phyloP scores from a whole-genome alignment of 2,113 vertebrate species.

The Zosterops hypoxanthus region DNA sequence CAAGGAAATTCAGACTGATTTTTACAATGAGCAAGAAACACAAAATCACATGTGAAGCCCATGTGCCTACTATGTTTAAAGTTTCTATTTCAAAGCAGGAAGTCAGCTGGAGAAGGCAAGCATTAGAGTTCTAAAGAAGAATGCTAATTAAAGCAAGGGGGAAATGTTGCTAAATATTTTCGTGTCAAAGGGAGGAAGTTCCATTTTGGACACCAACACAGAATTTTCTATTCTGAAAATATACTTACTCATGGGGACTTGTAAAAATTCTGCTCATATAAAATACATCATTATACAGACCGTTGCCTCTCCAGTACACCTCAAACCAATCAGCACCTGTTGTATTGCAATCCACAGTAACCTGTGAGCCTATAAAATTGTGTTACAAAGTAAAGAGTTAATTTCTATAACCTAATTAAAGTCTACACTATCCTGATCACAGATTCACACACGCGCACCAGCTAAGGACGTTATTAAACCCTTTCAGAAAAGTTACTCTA shows the following conservation, averaged over 20 bases:
- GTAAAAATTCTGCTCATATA: conserved; percentile 42
- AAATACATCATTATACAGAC: conserved; percentile 22
- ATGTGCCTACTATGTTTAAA: background rate
- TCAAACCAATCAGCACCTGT: conserved; percentile 53
- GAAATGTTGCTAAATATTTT: background rate
- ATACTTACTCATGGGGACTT: conserved; percentile 52
- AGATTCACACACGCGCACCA: background rate
- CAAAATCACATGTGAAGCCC: background rate
- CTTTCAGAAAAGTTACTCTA: background rate
- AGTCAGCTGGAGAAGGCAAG: background rate
- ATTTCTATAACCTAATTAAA: background rate
- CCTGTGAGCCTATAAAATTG: conserved; percentile 75
- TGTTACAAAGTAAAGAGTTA: conserved; percentile 18
- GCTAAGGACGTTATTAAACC: background rate
- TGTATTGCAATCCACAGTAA: conserved; percentile 79
- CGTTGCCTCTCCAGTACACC: conserved; percentile 51
- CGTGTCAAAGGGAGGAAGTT: background rate
- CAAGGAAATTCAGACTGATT: background rate
- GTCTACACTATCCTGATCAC: background rate
- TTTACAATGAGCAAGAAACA: background rate
- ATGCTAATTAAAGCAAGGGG: background rate
- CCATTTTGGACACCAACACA: background rate
- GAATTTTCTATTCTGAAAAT: conserved; percentile 20
- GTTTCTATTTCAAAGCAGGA: background rate
- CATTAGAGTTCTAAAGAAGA: background rate